phyloP scores from a whole-genome alignment of 2,113 vertebrate species.

The Gallinago media region DNA sequence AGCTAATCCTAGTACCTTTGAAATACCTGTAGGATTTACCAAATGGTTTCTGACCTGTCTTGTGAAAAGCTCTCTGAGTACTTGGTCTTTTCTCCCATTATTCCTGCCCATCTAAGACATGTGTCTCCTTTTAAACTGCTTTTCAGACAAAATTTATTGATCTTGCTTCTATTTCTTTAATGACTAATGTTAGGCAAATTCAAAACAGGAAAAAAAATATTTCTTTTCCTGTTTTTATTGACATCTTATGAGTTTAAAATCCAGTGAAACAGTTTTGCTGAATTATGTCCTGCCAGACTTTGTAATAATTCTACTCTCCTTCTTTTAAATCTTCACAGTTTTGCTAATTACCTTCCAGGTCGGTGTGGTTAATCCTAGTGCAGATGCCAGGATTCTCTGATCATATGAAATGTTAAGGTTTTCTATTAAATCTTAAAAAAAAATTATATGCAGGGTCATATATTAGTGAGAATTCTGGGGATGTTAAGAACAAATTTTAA shows the following conservation, averaged over 20 bases:
- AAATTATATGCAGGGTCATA: neutral
- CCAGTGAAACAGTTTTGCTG: neutral
- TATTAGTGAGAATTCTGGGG: neutral
- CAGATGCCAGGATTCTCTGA: neutral
- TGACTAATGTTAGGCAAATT: constrained; percentile 3
- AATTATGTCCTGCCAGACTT: neutral
- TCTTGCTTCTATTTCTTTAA: neutral
- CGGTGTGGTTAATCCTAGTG: neutral
- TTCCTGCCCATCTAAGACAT: neutral
- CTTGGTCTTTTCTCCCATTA: fast-evolving
- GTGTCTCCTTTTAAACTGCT: neutral
- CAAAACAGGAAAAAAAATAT: neutral
- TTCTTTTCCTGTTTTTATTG: neutral
- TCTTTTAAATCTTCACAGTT: neutral
- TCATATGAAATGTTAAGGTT: neutral
- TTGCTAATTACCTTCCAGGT: neutral
- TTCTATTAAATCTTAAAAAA: neutral
- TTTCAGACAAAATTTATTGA: neutral
- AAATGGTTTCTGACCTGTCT: neutral
- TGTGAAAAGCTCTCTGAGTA: neutral
- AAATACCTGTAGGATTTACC: neutral
- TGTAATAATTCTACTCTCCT: neutral
- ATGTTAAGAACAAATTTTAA: neutral
- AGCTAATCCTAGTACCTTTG: neutral
- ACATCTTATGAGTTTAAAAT: neutral